phyloP scores from a whole-genome alignment of 2,888 invertebrate species.

The Caenorhabditis sp. region DNA sequence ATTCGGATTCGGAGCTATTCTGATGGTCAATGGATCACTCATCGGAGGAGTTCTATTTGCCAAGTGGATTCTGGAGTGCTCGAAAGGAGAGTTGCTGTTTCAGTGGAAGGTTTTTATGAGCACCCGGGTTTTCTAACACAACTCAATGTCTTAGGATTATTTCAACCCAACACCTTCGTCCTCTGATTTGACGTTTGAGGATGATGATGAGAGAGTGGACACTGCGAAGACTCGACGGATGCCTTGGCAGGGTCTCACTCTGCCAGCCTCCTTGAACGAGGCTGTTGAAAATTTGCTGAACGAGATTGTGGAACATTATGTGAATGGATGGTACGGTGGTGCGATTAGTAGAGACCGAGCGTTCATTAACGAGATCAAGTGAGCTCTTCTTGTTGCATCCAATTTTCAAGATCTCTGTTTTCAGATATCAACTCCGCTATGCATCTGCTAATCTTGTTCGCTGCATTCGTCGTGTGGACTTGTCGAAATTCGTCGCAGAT shows the following conservation, averaged over 20 bases:
- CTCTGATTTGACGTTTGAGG: background rate
- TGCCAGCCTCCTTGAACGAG: slow-evolving; percentile 72
- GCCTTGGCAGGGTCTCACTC: slow-evolving; percentile 67
- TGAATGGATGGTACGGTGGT: slow-evolving; percentile 79
- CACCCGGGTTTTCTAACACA: no score
- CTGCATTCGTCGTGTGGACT: slow-evolving; percentile 70
- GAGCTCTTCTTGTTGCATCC: slow-evolving; percentile 7
- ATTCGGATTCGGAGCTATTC: slow-evolving; percentile 43
- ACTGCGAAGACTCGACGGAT: slow-evolving; percentile 56
- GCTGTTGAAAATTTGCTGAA: slow-evolving; percentile 77
- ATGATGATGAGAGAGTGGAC: slow-evolving; percentile 38
- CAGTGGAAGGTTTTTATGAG: slow-evolving; percentile 42
- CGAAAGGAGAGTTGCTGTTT: slow-evolving; percentile 60
- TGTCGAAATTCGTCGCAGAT: slow-evolving; percentile 70
- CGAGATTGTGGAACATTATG: slow-evolving; percentile 77
- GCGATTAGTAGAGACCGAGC: slow-evolving; percentile 79
- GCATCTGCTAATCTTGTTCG: slow-evolving; percentile 71
- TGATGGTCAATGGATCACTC: slow-evolving; percentile 22
- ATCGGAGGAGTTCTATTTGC: slow-evolving; percentile 45
- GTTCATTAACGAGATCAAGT: slow-evolving; percentile 80
- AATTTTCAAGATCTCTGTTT: slow-evolving; percentile 1
- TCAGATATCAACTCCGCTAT: slow-evolving; percentile 79
- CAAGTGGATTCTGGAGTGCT: slow-evolving; percentile 55
- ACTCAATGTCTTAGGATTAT: slow-evolving; percentile 5
- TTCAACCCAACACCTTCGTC: background rate